Conservation (phyloP, 2,888 invertebrate genomes). For the Hypsopygia costalis region DNA sequence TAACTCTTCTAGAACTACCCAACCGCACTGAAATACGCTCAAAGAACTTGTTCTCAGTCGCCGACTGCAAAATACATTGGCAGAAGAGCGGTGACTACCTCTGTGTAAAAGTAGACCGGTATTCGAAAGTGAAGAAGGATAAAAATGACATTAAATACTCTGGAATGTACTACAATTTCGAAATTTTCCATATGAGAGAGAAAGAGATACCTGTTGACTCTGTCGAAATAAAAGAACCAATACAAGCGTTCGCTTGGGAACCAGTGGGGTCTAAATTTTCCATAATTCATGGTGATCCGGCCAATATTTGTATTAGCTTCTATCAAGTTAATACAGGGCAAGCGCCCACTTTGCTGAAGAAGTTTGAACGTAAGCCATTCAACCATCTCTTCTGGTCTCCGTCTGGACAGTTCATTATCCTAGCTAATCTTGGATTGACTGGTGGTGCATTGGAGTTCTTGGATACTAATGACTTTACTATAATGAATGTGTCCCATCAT, state of each 20-base stretch:
- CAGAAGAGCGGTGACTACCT: conserved; percentile 98
- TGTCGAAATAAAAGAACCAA: conserved; percentile 96
- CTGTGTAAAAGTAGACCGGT: conserved; percentile 93
- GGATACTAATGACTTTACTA: conserved; percentile 96
- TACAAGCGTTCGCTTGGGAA: conserved; percentile 98
- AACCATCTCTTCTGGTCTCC: conserved; percentile 98
- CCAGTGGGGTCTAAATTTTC: conserved; percentile 97
- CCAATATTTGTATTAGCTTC: conserved; percentile 93
- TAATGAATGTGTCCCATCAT: conserved; percentile 97
- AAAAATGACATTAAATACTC: conserved; percentile 96
- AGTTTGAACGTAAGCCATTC: conserved; percentile 92
- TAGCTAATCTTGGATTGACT: conserved; percentile 92
- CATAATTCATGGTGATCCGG: conserved; percentile 95
- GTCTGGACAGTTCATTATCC: conserved; percentile 95
- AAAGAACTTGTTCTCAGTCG: conserved; percentile 98
- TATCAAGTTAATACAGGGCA: conserved; percentile 94
- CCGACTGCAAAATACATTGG: conserved; percentile 99
- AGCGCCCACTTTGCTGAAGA: conserved; percentile 92
- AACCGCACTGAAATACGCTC: conserved; percentile 93
- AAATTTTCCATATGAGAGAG: conserved; percentile 99
- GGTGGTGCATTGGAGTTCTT: conserved; percentile 97
- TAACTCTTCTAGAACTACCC: conserved; percentile 95
- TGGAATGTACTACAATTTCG: conserved; percentile 98
- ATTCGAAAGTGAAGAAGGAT: conserved; percentile 95
- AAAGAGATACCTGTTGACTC: conserved; percentile 99